Evolutionary conservation across 2,113 vertebrate genomes (phyloP).

Genomic region (Cottus gobio): DNA sequence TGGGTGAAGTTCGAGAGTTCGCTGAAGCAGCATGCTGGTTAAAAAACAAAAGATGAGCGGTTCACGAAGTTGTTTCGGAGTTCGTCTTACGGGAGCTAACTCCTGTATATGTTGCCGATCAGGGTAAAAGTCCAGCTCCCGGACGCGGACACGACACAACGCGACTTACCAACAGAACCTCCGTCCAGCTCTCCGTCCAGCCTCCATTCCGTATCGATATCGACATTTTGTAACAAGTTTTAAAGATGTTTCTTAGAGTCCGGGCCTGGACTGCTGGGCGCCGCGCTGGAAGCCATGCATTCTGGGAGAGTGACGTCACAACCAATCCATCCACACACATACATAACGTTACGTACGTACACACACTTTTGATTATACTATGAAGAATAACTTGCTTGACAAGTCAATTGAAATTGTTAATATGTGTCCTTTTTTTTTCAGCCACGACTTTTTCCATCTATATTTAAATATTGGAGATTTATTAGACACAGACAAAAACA

Average conservation of each 20-base stretch:
- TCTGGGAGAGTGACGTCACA: constrained; percentile 87
- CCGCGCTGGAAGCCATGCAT: constrained; percentile 83
- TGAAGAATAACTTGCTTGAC: not conserved
- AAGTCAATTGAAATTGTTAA: not conserved
- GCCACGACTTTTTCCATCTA: no score
- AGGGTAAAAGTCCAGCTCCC: not conserved
- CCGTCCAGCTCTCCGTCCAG: constrained; percentile 27
- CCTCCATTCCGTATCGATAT: constrained; percentile 32
- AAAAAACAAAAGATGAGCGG: constrained; percentile 65
- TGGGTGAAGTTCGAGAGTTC: not conserved
- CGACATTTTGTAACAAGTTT: constrained; percentile 67
- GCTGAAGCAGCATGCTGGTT: constrained; percentile 4
- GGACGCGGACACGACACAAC: no score
- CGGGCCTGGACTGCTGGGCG: constrained; percentile 79
- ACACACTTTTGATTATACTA: no score
- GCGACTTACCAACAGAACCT: constrained; percentile 55
- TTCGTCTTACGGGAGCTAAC: constrained; percentile 66
- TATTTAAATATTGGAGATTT: not conserved
- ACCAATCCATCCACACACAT: not conserved
- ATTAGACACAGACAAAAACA: not conserved
- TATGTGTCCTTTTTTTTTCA: not conserved
- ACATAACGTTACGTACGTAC: not conserved
- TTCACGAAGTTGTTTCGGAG: constrained; percentile 67
- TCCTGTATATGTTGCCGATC: constrained; percentile 16
- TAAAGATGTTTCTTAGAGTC: constrained; percentile 68